Conservation (phyloP, 2,113 vertebrate genomes). For the Sapayoa aenigma region DNA sequence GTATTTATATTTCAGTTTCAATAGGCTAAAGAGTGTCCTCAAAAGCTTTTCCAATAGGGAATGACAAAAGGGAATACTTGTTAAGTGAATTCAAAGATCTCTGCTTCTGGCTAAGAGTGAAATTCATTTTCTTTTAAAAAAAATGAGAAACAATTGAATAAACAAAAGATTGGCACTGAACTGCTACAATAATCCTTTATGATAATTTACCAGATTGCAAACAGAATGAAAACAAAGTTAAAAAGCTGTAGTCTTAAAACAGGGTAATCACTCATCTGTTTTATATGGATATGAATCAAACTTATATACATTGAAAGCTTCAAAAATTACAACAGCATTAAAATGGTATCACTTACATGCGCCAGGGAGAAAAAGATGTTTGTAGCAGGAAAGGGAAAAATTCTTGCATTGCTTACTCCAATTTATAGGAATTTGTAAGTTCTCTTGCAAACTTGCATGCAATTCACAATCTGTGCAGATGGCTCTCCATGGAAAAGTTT, state of each 20-base stretch:
- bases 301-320: not conserved
- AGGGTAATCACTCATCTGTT: not conserved
- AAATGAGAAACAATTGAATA: not conserved
- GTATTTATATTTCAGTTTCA: not conserved
- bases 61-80: not conserved
- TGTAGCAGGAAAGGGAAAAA: not conserved
- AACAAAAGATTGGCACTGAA: not conserved
- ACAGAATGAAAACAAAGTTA: not conserved
- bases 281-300: not conserved
- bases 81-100: not conserved
- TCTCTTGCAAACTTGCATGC: not conserved
- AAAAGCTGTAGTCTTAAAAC: not conserved
- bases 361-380: not conserved
- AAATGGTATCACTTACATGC: not conserved
- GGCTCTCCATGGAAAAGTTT: not conserved
- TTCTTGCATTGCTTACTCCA: not conserved
- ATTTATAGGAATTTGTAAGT: not conserved
- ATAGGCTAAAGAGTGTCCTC: not conserved
- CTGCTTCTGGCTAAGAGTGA: not conserved
- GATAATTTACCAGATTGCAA: not conserved
- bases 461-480: not conserved
- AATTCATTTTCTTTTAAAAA: not conserved
- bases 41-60: not conserved
- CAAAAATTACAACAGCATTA: not conserved
- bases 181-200: not conserved